phyloP scores from a whole-genome alignment of 2,888 invertebrate species.

The Eristalis arbustorum region DNA sequence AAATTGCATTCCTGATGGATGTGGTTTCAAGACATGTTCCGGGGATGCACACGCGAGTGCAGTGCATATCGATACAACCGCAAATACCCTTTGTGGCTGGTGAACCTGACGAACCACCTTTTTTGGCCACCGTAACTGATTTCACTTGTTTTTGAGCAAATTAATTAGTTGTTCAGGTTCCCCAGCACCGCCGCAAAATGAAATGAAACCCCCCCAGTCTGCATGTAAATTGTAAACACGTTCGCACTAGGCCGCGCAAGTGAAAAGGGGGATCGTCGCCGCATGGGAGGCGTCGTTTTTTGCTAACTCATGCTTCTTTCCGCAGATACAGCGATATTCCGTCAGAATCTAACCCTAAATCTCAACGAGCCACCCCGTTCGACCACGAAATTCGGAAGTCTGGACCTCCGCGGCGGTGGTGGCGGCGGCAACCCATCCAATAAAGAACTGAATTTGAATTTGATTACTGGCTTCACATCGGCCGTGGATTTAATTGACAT shows the following conservation, averaged over 20 bases:
- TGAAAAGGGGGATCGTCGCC: too few species aligned
- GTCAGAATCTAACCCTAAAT: constrained; percentile 88
- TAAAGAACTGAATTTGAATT: constrained; percentile 86
- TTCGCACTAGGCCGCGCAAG: too few species aligned
- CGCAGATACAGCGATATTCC: constrained; percentile 82
- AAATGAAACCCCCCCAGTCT: too few species aligned
- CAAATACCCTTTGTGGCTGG: constrained; percentile 51
- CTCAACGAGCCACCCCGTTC: constrained; percentile 82
- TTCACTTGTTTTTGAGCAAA: constrained; percentile 49
- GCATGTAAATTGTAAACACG: too few species aligned
- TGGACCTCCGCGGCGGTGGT: constrained; percentile 78
- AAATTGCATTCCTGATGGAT: constrained; percentile 65
- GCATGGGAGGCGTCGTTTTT: too few species aligned
- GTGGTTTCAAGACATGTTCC: constrained; percentile 60
- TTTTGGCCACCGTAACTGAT: constrained; percentile 39
- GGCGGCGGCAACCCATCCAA: constrained; percentile 77
- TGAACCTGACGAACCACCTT: constrained; percentile 17
- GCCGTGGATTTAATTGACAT: constrained; percentile 90
- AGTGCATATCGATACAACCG: constrained; percentile 46
- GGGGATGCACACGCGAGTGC: constrained; percentile 4
- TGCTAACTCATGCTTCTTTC: not conserved
- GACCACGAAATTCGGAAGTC: constrained; percentile 78
- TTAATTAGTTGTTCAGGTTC: constrained; percentile 60
- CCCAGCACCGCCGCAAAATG: too few species aligned
- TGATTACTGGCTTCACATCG: constrained; percentile 82